These are phyloP conservation scores for Torymus aiolomorphi DNA, from an alignment of 2,888 invertebrate genomes.

Conservation along the genomic window DNA sequence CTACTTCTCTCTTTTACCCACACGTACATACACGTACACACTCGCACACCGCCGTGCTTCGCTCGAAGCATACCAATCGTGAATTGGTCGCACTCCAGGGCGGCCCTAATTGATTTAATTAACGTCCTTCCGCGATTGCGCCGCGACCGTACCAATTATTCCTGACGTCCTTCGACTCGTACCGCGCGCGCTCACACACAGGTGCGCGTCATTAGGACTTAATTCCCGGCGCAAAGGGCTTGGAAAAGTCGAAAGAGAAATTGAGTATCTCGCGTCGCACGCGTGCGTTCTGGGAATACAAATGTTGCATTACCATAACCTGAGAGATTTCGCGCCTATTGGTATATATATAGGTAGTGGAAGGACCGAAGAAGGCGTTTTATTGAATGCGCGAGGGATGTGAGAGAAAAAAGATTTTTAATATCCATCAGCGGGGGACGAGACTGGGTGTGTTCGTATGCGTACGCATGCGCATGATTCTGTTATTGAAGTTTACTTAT, in stretches of 20 bases:
- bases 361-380: background rate
- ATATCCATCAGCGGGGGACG: background rate
- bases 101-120: constrained; percentile 68
- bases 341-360: background rate
- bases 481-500: too few species aligned
- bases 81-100: constrained; percentile 59
- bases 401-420: background rate
- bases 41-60: background rate
- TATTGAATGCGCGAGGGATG: background rate
- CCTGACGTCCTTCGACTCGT: constrained; percentile 39
- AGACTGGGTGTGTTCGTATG: too few species aligned
- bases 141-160: constrained; percentile 64
- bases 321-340: too few species aligned
- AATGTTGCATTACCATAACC: constrained; percentile 28
- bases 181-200: background rate
- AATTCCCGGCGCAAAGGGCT: constrained; percentile 5
- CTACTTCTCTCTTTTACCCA: too few species aligned
- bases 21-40: too few species aligned
- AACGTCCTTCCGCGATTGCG: constrained; percentile 66
- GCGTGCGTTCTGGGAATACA: constrained; percentile 17
- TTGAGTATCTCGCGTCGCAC: background rate
- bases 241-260: background rate
- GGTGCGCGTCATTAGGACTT: constrained; percentile 35
- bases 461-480: too few species aligned
- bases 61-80: constrained; percentile 64